These are phyloP conservation scores for Embidobia sp. DNA, from an alignment of 2,888 invertebrate species.

Conservation along the genomic window DNA sequence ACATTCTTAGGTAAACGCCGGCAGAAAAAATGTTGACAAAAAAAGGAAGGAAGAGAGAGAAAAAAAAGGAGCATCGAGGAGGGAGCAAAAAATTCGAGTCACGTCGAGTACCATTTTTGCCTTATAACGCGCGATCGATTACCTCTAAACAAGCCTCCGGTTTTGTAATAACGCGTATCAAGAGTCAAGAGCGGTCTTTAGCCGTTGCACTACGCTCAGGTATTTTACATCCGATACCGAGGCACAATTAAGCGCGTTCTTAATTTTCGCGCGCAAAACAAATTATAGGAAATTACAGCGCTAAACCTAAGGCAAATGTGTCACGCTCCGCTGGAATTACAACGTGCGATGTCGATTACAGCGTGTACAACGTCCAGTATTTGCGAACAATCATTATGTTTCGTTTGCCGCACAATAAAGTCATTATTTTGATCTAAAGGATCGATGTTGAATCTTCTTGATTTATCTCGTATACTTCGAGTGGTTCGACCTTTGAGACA, in stretches of 20 bases:
- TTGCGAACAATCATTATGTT: conserved; percentile 1
- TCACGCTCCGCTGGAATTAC: conserved; percentile 28
- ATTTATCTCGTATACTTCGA: too few species aligned
- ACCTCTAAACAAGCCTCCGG: conserved; percentile 30
- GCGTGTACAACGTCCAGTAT: conserved; percentile 7
- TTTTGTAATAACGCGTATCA: conserved; percentile 38
- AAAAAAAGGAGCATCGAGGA: conserved; percentile 2
- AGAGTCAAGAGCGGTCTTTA: conserved; percentile 7
- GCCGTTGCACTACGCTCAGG: conserved; percentile 14
- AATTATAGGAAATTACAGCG: conserved; percentile 25
- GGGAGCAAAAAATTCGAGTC: too few species aligned
- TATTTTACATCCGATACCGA: conserved; percentile 27
- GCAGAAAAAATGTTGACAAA: conserved; percentile 2
- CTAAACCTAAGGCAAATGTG: conserved; percentile 1
- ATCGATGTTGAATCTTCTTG: too few species aligned
- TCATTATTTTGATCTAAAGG: too few species aligned
- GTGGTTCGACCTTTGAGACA: too few species aligned
- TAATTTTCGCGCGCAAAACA: conserved; percentile 20
- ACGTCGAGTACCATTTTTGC: conserved; percentile 29
- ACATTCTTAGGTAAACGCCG: conserved; percentile 31
- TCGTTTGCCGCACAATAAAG: not conserved
- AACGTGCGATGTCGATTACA: conserved; percentile 5
- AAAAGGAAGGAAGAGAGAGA: not conserved
- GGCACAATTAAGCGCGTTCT: conserved; percentile 24
- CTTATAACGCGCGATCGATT: conserved; percentile 48